These are phyloP conservation scores for Drosophila sp. DNA, from an alignment of 1,140 invertebrate genomes.

Conservation along the genomic window DNA sequence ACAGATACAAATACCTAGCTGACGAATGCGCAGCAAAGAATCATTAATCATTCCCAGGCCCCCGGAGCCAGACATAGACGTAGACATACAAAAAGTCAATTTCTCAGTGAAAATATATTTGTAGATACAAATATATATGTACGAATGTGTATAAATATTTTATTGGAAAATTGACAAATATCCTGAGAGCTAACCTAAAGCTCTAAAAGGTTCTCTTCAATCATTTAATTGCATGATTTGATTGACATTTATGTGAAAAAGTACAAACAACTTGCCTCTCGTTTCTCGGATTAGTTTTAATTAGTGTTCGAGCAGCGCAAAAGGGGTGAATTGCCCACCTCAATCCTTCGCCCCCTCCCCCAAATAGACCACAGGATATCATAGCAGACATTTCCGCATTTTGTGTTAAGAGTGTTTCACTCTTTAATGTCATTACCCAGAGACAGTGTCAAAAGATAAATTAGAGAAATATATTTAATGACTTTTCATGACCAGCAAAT, in stretches of 20 bases:
- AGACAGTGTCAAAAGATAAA: constrained; percentile 71
- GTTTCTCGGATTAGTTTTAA: constrained; percentile 74
- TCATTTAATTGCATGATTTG: constrained; percentile 73
- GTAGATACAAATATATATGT: constrained; percentile 52
- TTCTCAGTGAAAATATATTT: constrained; percentile 82
- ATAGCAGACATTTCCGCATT: constrained; percentile 57
- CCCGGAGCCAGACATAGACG: constrained; percentile 54
- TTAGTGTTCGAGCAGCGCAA: constrained; percentile 45
- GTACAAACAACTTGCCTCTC: constrained; percentile 50
- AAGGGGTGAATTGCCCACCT: constrained; percentile 47
- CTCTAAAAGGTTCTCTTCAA: constrained; percentile 66
- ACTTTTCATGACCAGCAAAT: constrained; percentile 81
- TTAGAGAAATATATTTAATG: constrained; percentile 82
- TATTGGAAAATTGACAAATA: constrained; percentile 34
- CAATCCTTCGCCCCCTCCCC: constrained; percentile 10
- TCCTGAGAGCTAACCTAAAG: background rate
- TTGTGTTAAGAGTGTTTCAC: constrained; percentile 41
- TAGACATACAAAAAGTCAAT: constrained; percentile 79
- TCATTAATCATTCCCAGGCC: constrained; percentile 80
- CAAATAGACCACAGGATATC: constrained; percentile 23
- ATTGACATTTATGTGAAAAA: constrained; percentile 81
- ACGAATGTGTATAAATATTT: constrained; percentile 36
- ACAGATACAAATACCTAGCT: constrained; percentile 58
- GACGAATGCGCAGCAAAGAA: constrained; percentile 73
- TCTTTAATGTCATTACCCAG: constrained; percentile 69